Percentiles rank a stretch among this genome's conserved stretches.
These are phyloP conservation scores for Perithous albicinctus DNA, from an alignment of 2,888 invertebrate species.

Conservation along the genomic window DNA sequence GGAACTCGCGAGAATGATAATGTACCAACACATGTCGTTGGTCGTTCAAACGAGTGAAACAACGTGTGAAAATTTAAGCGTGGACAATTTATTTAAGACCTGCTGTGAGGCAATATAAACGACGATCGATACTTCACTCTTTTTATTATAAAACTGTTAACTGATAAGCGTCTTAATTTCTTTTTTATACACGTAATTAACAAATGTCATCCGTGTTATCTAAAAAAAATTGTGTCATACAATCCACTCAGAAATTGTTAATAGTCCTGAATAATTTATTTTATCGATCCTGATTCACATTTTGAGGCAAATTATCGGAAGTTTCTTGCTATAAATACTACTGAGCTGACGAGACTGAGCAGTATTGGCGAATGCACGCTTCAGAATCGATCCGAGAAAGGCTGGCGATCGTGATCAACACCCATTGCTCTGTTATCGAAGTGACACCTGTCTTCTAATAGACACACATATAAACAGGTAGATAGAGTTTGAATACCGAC, in stretches of 20 bases:
- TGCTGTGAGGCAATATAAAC: background rate
- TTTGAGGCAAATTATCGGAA: background rate
- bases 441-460: constrained; percentile 20
- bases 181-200: constrained; percentile 1
- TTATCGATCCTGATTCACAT: background rate
- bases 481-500: background rate
- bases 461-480: background rate
- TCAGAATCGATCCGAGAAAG: constrained; percentile 5
- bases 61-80: background rate
- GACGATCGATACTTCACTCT: constrained; percentile 1
- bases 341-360: background rate
- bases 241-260: background rate
- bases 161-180: background rate
- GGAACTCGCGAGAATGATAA: background rate
- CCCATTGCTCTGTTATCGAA: constrained; percentile 4
- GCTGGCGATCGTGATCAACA: constrained; percentile 7
- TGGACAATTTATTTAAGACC: too few species aligned
- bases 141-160: background rate
- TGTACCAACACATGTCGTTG: background rate
- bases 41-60: background rate
- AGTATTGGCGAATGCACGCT: background rate
- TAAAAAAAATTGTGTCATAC: background rate
- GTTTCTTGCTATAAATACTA: background rate
- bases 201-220: background rate
- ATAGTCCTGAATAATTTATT: too few species aligned